phyloP scores from a whole-genome alignment of 2,888 invertebrate genomes.

The Bimastos eiseni region DNA sequence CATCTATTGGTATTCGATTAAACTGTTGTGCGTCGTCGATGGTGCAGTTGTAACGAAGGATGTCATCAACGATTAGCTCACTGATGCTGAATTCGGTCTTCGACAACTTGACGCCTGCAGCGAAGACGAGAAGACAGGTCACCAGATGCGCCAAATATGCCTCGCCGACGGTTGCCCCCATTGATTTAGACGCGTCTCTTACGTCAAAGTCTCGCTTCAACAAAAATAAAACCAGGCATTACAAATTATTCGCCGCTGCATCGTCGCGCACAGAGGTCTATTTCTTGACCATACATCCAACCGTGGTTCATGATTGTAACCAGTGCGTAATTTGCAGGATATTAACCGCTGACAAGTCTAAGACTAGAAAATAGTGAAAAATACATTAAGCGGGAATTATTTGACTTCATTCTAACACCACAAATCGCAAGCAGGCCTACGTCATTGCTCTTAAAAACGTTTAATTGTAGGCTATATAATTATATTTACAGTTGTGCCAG shows the following conservation, averaged over 20 bases:
- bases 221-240: too few species aligned
- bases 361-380: too few species aligned
- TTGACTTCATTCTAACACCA: too few species aligned
- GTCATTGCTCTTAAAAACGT: too few species aligned
- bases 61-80: neutral
- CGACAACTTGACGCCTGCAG: neutral
- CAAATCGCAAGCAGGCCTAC: too few species aligned
- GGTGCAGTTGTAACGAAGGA: constrained; percentile 20
- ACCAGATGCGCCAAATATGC: neutral
- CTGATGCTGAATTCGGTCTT: neutral
- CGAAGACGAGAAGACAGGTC: neutral
- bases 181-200: neutral
- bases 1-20: neutral
- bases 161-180: neutral
- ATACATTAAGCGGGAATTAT: too few species aligned
- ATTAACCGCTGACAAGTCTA: too few species aligned
- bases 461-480: too few species aligned
- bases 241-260: too few species aligned
- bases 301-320: neutral
- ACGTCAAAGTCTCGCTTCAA: neutral
- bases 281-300: neutral
- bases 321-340: too few species aligned
- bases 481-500: too few species aligned
- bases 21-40: neutral
- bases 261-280: too few species aligned